A percentile compares a stretch with the other conserved stretches of the same genome.
phyloP scores from a whole-genome alignment of 1,140 invertebrate species.

The Hyles euphorbiae region DNA sequence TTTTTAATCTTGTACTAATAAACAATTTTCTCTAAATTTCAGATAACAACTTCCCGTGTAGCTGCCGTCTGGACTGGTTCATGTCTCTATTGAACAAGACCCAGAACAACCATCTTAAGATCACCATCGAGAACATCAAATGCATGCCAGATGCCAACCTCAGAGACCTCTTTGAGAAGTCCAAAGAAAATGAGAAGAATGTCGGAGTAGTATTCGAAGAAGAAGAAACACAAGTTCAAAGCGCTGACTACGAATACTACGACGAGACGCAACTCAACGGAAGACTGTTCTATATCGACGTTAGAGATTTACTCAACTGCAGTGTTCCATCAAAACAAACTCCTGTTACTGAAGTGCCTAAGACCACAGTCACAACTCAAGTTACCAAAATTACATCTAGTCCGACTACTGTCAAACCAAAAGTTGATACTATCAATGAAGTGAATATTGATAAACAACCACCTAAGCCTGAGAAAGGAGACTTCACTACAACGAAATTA shows the following conservation, averaged over 20 bases:
- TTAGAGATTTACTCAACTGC: slow-evolving; percentile 57
- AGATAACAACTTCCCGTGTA: slow-evolving; percentile 63
- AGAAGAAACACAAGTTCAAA: slow-evolving; percentile 26
- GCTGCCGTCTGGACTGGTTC: slow-evolving; percentile 61
- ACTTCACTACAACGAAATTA: slow-evolving; percentile 48
- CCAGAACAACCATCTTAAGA: slow-evolving; percentile 39
- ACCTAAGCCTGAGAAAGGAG: slow-evolving; percentile 1
- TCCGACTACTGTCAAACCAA: slow-evolving; percentile 11
- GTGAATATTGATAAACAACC: slow-evolving; percentile 10
- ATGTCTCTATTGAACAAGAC: slow-evolving; percentile 51
- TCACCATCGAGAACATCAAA: slow-evolving; percentile 56
- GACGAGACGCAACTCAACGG: slow-evolving; percentile 60
- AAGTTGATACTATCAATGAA: slow-evolving; percentile 18
- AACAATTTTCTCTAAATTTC: slow-evolving; percentile 20
- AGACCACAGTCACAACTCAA: slow-evolving; percentile 7
- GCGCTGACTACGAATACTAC: slow-evolving; percentile 59
- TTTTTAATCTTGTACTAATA: neutral
- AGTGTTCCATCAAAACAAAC: slow-evolving; percentile 10
- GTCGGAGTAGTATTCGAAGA: slow-evolving; percentile 25
- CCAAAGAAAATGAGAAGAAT: slow-evolving; percentile 41
- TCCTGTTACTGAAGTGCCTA: slow-evolving; percentile 5
- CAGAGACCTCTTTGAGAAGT: slow-evolving; percentile 44
- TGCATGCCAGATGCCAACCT: slow-evolving; percentile 48
- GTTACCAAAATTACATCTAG: slow-evolving; percentile 10
- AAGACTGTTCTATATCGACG: slow-evolving; percentile 58